Base-by-base conservation (phyloP, 2,113 vertebrate species). In the Urocitellus parryii region DNA sequence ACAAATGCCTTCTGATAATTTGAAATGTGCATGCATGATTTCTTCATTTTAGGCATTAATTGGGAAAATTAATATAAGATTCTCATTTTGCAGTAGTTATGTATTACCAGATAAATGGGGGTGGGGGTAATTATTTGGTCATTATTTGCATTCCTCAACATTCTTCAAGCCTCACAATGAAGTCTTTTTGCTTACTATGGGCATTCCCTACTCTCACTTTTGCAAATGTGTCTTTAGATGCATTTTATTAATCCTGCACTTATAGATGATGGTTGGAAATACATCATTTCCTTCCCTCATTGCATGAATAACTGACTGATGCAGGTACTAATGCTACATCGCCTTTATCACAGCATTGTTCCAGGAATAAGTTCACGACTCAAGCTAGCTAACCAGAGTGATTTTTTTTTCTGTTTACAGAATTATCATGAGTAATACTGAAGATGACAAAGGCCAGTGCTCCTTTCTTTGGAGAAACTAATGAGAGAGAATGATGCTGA, bases 11-110 rank as follows among this genome's bases (percentile, higher is more conserved):
- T 80, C 48, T 45, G 32, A 80, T 45, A 74, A 88, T 63, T 83
- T 83, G 32, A 91, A 84, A 61, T 13, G 29, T 24, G 74, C 68
- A 32, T 79, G 8, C 1, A 63, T 70, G 18, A 9, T 74, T 84
- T 90, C 22, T 87, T 79, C 65, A 73, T 73, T 73, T 42, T 7
- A 12, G 6, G 10, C 14, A 29, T 76, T n/a, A 73, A 12, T 51
- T 90, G 24, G 12, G 14, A 92, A 37, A 82, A 83, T 45, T 8
- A 61, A 45, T 89, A 90, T 83, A 39, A 56, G 34, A 42, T 82
- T 58, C 27, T 93, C 5, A 70, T 84, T 91, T 92, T 70, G 29
- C 24, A 0, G 61, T 27, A n/a, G 29, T 22, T 53, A 56, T 6
- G 63, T 90, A 16, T 42, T 70, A n/a, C 4, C 77, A 42, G 63